Base-by-base conservation (phyloP, 2,888 invertebrate species). In the Drosophila fungiperda region DNA sequence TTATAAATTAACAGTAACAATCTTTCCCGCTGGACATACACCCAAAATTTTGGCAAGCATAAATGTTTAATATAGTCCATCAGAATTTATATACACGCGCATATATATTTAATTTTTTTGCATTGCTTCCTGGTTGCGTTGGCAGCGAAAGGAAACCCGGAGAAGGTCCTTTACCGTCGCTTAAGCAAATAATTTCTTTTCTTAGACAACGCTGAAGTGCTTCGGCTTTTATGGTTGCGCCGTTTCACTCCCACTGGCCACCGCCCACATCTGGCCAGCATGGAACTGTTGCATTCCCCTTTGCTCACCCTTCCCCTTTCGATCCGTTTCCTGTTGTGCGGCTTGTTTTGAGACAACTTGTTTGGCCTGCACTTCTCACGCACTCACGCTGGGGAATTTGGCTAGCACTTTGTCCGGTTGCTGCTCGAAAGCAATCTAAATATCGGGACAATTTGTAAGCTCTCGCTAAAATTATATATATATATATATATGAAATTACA, bases 101-200 rank as follows among this genome's bases (percentile, higher is more conserved):
- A 23, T 15, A 61, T 23, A 20, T 29, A 20, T 52, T 8, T 33
- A 49, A 38, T 58, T 61, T 58, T 55, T 59, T n/a, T 58, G 1
- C 29, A 26, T 50, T 45, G 23, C 26, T 75, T 59, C 33, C 38
- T 60, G 54, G 67, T 72, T 55, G 64, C 55, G 57, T 69, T 68
- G 67, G 55, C 63, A 54, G 62, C 55, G 38, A 77, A 87, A 80
- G 65, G 74, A 77, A 83, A 61, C 65, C 68, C 81, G 61, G 68
- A 75, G 83, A 77, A 74, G 72, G 80, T 75, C 78, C 77, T 88
- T 88, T 82, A 79, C 75, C 82, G 70, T 86, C 82, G 82, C 80
- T 87, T 87, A 85, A 87, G 87, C 88, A 85, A 85, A 85, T 87
- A 89, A 89, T 87, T 84, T 87, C 69, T 63, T 82, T 89, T 82